Evolutionary conservation across 1,140 invertebrate genomes (phyloP), one percentile per base, ranked within the genome.

Genomic region (Saccostrea cuccullata): DNA sequence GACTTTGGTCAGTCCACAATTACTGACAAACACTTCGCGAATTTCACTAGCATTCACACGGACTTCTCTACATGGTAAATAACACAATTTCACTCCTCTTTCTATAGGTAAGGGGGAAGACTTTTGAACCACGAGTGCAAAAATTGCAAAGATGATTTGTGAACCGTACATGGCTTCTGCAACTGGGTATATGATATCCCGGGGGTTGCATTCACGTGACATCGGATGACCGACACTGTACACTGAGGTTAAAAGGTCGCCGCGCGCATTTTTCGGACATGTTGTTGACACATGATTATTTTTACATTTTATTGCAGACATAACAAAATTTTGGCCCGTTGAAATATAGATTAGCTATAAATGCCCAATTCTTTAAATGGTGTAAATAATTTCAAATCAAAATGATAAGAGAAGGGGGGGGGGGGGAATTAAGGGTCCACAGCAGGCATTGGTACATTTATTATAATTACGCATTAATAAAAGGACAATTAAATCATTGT

Each of bases 401-500:
- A 67, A 47, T 47, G 47, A 2, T 47, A 47, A 47, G 47, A 47
- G 47, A 23, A 23, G 60, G 23, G 23, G 23, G 60, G 60, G n/a
- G n/a, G 60, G 17, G 60, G 17, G 13, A 64, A 13, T 64, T 64
- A 17, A 64, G 17, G 60, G 60, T 64, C 60, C 60, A 64, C 60
- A 64, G n/a, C 60, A 64, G n/a, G 60, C 60, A 64, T 64, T 64
- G 20, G n/a, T 64, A 64, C 60, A 67, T 67, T 67, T n/a, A 67
- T 67, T n/a, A 67, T n/a, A 67, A 67, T 67, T 67, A 67, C 60
- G 60, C 60, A 67, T 67, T 67, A 67, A n/a, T 67, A 23, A 67
- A 64, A 64, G n/a, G 60, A 64, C 20, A 64, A 23, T n/a, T 67
- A 67, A 67, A 67, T 67, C 60, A 67, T 20, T 67, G 60, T 67